Base-by-base conservation (phyloP, 2,797 vertebrate genomes). In the Paratrypauchen microcephalus region DNA sequence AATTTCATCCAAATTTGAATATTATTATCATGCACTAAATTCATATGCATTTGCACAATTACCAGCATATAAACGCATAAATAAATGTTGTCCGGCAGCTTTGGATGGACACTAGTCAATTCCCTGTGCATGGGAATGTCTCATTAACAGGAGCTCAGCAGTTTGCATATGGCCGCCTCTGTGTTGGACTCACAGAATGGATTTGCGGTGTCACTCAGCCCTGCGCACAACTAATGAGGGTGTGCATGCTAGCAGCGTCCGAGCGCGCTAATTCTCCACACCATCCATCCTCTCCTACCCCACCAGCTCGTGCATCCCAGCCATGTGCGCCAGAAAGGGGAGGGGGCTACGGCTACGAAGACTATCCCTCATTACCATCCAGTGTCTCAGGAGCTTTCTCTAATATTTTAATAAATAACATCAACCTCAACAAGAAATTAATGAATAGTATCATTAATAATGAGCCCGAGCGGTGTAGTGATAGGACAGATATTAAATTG, bases 361-460 rank as follows among this genome's bases (percentile, higher is more conserved):
- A 96, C 94, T 94, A 94, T 95, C 94, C 93, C 95, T 98, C 96
- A 97, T 98, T 97, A 97, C 92, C 86, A 87, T 94, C 93, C 92
- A 94, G 94, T 92, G 94, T 97, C 96, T 95, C 95, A 68, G 93
- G 95, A 97, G 96, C 95, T 96, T 96, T 95, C 96, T 96, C 97
- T 98, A 99, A 98, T 99, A 99, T 98, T 99, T 99, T 98, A 98
- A 99, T 99, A 99, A 99, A 99, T 99, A 99, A 99, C 96, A 98
- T 97, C 96, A 94, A 96, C 96, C 96, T 96, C 96, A 97, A 98
- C 96, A 98, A 98, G 95, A 98, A 97, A 99, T 99, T 97, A 99
- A 99, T 99, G 97, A 98, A 99, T 98, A 99, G 97, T 99, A 99
- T 99, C 97, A 98, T 99, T 99, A 99, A 98, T 98, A 99, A 98